Evolutionary conservation across 2,888 invertebrate species (phyloP).

Genomic region (Drosophila demipolita): DNA sequence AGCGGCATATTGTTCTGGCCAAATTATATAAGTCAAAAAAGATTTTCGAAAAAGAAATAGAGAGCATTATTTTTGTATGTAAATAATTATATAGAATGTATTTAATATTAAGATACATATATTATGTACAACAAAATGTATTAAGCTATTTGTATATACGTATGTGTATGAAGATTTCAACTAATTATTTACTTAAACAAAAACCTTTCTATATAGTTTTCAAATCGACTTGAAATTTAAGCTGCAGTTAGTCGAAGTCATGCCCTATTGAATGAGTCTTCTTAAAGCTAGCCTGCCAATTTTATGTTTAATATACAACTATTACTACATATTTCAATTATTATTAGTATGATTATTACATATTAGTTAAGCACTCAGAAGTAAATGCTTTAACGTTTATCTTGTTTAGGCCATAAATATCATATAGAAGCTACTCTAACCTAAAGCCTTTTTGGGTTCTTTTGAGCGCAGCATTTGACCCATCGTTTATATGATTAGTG

Average conservation of each 20-base stretch:
- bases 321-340: slow-evolving; percentile 31
- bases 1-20: slow-evolving; percentile 52
- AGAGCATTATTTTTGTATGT: slow-evolving; percentile 63
- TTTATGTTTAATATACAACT: slow-evolving; percentile 45
- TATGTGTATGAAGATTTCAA: slow-evolving; percentile 30
- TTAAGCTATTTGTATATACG: slow-evolving; percentile 36
- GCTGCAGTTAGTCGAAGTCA: slow-evolving; percentile 63
- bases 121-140: slow-evolving; percentile 36
- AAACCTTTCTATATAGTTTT: slow-evolving; percentile 37
- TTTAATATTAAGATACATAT: slow-evolving; percentile 17
- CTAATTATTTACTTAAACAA: slow-evolving; percentile 47
- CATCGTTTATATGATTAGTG: slow-evolving; percentile 33
- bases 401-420: slow-evolving; percentile 55
- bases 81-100: slow-evolving; percentile 41
- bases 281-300: slow-evolving; percentile 75
- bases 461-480: slow-evolving; percentile 55
- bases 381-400: slow-evolving; percentile 26
- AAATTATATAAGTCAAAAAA: slow-evolving; percentile 42
- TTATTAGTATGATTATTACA: slow-evolving; percentile 15
- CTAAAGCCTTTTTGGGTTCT: slow-evolving; percentile 38
- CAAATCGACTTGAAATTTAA: slow-evolving; percentile 32
- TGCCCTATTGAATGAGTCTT: slow-evolving; percentile 70
- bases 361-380: slow-evolving; percentile 17
- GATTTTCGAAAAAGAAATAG: slow-evolving; percentile 39
- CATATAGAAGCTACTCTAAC: slow-evolving; percentile 28